These are phyloP conservation scores for Melanotaenia parkinsoni DNA, from an alignment of 2,797 vertebrate genomes.

Conservation along the genomic window DNA sequence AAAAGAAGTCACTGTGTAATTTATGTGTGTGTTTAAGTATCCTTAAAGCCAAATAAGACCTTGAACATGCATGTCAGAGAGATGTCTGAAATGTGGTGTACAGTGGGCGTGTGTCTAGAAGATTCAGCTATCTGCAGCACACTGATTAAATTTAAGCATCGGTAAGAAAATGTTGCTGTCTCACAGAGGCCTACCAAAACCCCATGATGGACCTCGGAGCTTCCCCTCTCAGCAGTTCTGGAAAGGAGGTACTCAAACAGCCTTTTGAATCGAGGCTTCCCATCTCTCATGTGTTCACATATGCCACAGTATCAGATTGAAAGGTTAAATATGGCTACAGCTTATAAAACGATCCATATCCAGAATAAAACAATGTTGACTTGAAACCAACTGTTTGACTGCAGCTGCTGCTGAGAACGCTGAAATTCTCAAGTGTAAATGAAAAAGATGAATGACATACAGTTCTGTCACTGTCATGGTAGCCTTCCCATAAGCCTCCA, in stretches of 20 bases:
- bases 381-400: constrained; percentile 15
- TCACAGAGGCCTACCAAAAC: constrained; percentile 9
- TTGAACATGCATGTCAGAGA: no score
- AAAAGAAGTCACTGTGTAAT: no score
- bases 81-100: neutral
- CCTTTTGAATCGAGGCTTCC: neutral
- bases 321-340: constrained; percentile 8
- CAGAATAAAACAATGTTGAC: constrained; percentile 41
- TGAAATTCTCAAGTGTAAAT: constrained; percentile 49
- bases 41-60: no score
- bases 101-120: neutral
- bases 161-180: constrained; percentile 21
- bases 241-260: neutral
- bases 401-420: constrained; percentile 31
- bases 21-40: no score
- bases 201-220: constrained; percentile 31
- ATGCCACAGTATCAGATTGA: constrained; percentile 6
- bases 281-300: constrained; percentile 8
- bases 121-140: constrained; percentile 1
- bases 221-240: constrained; percentile 18
- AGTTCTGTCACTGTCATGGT: constrained; percentile 59
- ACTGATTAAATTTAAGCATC: constrained; percentile 34
- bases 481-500: constrained; percentile 43
- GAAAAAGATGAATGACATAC: constrained; percentile 64
- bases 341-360: constrained; percentile 26